Evolutionary conservation across 2,113 vertebrate genomes (phyloP).

Genomic region (Nesospiza acunhae): DNA sequence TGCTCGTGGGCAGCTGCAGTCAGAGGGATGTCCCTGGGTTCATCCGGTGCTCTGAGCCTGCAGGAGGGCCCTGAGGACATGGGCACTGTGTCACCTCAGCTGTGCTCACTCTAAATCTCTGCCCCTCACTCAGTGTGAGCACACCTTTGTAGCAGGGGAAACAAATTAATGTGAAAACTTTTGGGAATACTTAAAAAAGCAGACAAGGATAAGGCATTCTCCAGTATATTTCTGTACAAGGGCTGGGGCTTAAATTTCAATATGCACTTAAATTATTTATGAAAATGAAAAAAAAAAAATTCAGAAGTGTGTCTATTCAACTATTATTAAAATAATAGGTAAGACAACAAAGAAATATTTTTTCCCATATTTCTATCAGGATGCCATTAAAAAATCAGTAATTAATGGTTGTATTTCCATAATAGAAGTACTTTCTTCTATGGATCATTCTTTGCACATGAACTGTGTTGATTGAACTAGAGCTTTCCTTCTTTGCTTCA

Average conservation of each 20-base stretch:
- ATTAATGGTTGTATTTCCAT: not conserved
- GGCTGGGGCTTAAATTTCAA: not conserved
- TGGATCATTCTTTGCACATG: not conserved
- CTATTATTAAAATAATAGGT: not conserved
- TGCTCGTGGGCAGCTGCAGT: not conserved
- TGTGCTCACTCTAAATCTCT: not conserved
- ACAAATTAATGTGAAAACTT: not conserved
- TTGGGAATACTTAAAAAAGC: not conserved
- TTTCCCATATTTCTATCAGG: not conserved
- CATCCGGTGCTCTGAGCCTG: not conserved
- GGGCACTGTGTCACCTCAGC: not conserved
- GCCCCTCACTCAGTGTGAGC: not conserved
- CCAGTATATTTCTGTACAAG: not conserved
- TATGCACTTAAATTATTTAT: not conserved
- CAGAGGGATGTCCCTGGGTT: not conserved
- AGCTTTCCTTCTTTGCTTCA: not conserved
- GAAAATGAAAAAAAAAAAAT: not conserved
- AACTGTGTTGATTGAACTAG: not conserved
- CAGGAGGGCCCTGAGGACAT: accelerated
- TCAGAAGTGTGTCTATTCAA: not conserved
- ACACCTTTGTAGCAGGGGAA: not conserved
- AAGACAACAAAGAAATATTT: not conserved
- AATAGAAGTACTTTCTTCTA: not conserved
- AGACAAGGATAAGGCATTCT: not conserved
- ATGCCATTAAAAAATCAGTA: not conserved